Evolutionary conservation across 2,888 invertebrate genomes (phyloP), one percentile per base, ranked within the genome.

Genomic region (Heteromyza rotundicornis): DNA sequence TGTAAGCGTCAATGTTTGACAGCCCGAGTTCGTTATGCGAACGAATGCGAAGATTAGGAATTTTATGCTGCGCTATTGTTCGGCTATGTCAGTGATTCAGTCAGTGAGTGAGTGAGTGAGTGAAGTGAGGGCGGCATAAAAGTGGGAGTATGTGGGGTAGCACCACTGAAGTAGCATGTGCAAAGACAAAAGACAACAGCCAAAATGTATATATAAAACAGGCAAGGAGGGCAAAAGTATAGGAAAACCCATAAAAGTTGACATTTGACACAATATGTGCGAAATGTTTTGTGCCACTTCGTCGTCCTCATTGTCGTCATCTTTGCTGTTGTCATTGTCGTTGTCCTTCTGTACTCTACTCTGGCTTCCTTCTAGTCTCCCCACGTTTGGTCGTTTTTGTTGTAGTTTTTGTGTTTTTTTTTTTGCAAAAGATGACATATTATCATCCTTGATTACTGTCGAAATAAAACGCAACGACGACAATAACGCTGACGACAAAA

Each of bases 371-470:
- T n/a, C n/a, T n/a, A n/a, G n/a, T n/a, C n/a, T n/a, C n/a, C n/a
- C n/a, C n/a, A n/a, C n/a, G n/a, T n/a, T n/a, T n/a, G n/a, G n/a
- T n/a, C n/a, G n/a, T n/a, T n/a, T n/a, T n/a, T n/a, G 3, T 27
- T 27, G 27, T 10, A 27, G 27, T 10, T 27, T 27, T 10, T 27
- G n/a, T n/a, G 27, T 10, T 27, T 27, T 10, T 5, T 10, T 3
- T n/a, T 40, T n/a, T n/a, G 40, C 40, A 40, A 40, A 40, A n/a
- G 16, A 10, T 73, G 73, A 73, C 74, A 71, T 73, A 70, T 73
- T 74, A 73, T 73, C 74, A 73, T 74, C 74, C 74, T 73, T 73
- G 73, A 73, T 73, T 74, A 73, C 73, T 73, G 40, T 40, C 40
- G 40, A 40, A 40, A 40, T 40, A 40, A 40, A 40, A 7, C 10